Evolutionary conservation across 2,797 vertebrate genomes (phyloP).

Genomic region (Darevskia nairensis): DNA sequence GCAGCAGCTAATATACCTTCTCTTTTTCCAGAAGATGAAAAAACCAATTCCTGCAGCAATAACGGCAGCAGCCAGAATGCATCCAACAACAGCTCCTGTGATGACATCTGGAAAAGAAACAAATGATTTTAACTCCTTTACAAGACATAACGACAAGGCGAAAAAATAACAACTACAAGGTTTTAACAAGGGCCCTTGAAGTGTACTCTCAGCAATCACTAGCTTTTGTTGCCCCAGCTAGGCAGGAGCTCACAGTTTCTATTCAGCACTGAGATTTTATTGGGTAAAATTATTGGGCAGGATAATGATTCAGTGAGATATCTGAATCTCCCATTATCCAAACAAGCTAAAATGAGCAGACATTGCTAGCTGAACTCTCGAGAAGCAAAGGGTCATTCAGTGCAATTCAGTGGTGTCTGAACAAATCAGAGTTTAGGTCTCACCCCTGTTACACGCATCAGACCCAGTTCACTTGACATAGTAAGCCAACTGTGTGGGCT

Average conservation of each 20-base stretch:
- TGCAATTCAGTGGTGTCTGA: background rate
- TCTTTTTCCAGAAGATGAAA: constrained; percentile 81
- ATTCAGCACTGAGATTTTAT: background rate
- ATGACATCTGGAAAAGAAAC: constrained; percentile 72
- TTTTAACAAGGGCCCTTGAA: background rate
- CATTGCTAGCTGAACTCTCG: background rate
- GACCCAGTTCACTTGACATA: too few relatives aligned
- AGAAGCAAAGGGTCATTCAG: background rate
- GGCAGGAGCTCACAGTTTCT: background rate
- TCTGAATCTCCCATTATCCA: background rate
- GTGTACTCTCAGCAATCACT: too few relatives aligned
- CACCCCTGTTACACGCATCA: too few relatives aligned
- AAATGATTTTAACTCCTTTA: constrained; percentile 36
- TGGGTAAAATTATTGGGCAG: background rate
- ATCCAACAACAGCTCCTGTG: constrained; percentile 77
- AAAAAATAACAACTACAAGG: background rate
- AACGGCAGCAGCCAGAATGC: constrained; percentile 74
- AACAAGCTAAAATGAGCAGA: background rate
- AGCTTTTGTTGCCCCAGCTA: background rate
- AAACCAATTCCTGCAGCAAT: constrained; percentile 60
- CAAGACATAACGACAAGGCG: background rate
- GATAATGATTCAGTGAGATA: background rate
- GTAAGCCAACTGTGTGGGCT: too few relatives aligned
- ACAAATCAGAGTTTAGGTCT: background rate
- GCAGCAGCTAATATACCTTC: constrained; percentile 70